Percentiles rank a stretch among this genome's conserved stretches.
These are phyloP conservation scores for Andinoacara biseriatus DNA, from an alignment of 2,113 vertebrate genomes.

Conservation along the genomic window DNA sequence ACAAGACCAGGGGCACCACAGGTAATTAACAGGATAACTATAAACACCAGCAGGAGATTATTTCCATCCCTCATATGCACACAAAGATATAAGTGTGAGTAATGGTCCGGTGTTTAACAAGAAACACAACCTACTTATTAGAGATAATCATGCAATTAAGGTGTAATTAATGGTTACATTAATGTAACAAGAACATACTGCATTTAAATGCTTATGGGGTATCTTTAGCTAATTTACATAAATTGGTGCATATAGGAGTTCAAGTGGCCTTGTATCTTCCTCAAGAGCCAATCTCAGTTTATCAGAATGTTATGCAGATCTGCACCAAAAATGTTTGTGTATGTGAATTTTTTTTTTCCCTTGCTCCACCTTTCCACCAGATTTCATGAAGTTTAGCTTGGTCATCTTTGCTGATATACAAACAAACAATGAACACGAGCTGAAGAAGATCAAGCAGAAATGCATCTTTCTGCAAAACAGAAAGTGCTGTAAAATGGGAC, in stretches of 20 bases:
- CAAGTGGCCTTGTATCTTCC: background rate
- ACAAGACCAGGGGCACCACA: slow-evolving; percentile 30
- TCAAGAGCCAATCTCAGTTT: background rate
- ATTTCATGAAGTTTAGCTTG: background rate
- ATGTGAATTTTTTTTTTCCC: background rate
- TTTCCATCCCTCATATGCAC: background rate
- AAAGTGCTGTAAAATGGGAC: no score
- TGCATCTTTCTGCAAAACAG: background rate
- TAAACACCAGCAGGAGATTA: slow-evolving; percentile 19
- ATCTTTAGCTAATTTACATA: background rate
- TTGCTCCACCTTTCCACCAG: background rate
- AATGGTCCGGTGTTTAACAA: background rate
- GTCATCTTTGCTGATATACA: background rate
- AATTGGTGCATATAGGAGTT: background rate
- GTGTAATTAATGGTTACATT: background rate
- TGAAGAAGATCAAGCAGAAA: background rate
- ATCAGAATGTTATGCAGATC: background rate
- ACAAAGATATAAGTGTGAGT: background rate
- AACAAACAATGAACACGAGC: background rate
- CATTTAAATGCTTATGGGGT: background rate
- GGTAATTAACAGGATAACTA: slow-evolving; percentile 52
- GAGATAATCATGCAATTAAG: background rate
- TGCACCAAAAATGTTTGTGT: background rate
- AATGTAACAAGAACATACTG: background rate
- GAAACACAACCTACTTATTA: background rate